Conservation (phyloP, 2,797 vertebrate genomes). For the Sebastes dallii region DNA sequence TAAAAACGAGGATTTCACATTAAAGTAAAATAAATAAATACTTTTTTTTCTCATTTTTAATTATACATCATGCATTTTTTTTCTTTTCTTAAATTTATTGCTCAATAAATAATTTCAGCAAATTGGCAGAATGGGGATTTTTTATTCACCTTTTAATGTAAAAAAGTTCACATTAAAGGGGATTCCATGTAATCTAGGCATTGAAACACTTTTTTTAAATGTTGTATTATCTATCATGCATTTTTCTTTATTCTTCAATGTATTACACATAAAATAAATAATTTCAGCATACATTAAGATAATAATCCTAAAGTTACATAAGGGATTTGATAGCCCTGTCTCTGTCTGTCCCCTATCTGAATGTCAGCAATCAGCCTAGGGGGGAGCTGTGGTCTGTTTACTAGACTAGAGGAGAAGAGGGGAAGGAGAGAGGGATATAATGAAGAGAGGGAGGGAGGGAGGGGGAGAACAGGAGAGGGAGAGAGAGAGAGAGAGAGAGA, state of each 20-base stretch:
- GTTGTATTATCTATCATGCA: accelerated
- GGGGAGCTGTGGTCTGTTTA: slow-evolving; percentile 89
- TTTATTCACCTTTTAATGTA: too few species aligned
- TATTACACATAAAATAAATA: too few species aligned
- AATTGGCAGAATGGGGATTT: too few species aligned
- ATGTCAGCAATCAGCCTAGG: slow-evolving; percentile 84
- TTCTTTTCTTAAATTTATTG: neutral
- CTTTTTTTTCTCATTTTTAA: too few species aligned
- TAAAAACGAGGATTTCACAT: too few species aligned
- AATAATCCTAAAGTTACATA: slow-evolving; percentile 70
- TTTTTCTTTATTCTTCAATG: too few species aligned
- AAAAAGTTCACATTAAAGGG: too few species aligned
- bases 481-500: slow-evolving; percentile 33
- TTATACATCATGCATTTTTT: too few species aligned
- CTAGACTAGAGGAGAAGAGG: slow-evolving; percentile 73
- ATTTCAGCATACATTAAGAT: slow-evolving; percentile 4
- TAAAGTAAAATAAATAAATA: too few species aligned
- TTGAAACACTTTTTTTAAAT: too few species aligned
- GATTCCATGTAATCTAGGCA: too few species aligned
- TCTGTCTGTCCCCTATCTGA: slow-evolving; percentile 69
- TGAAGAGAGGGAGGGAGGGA: slow-evolving; percentile 62
- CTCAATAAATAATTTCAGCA: neutral
- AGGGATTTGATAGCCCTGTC: slow-evolving; percentile 66
- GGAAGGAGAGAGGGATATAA: slow-evolving; percentile 73
- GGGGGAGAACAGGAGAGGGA: slow-evolving; percentile 67